Evolutionary conservation across 2,888 invertebrate genomes (phyloP).

Genomic region (Ophioninae sp.): DNA sequence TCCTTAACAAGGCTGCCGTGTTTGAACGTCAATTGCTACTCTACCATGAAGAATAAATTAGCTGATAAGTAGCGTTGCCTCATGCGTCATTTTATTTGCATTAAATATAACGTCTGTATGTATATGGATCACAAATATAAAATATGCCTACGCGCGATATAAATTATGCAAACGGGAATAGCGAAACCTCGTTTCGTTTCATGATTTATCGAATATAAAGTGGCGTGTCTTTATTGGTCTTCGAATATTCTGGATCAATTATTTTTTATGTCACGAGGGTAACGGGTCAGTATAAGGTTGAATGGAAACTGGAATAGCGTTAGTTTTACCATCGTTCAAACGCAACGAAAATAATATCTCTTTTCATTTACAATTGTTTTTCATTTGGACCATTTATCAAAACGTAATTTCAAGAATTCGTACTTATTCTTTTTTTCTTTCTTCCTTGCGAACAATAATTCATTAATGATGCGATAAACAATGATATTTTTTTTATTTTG

Average conservation of each 20-base stretch:
- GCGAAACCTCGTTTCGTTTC: not conserved
- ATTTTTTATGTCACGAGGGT: not conserved
- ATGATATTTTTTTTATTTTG: too few relatives aligned
- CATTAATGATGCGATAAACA: too few relatives aligned
- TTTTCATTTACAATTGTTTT: too few relatives aligned
- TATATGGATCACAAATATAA: not conserved
- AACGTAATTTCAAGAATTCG: too few relatives aligned
- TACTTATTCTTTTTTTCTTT: too few relatives aligned
- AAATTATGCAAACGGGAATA: not conserved
- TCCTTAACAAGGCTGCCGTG: slow-evolving; percentile 35
- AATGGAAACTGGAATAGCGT: not conserved
- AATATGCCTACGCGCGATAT: not conserved
- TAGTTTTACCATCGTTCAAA: not conserved
- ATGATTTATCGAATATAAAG: not conserved
- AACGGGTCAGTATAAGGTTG: not conserved
- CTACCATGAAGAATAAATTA: slow-evolving; percentile 21
- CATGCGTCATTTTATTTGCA: slow-evolving; percentile 12
- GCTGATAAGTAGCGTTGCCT: slow-evolving; percentile 7
- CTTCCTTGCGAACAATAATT: too few relatives aligned
- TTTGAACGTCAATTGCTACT: slow-evolving; percentile 27
- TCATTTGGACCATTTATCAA: too few relatives aligned
- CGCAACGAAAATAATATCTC: not conserved
- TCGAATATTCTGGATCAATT: not conserved
- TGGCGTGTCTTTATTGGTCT: not conserved
- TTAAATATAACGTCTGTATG: not conserved